Base-by-base conservation (phyloP, 2,888 invertebrate genomes). In the Sarcophaga variegata region DNA sequence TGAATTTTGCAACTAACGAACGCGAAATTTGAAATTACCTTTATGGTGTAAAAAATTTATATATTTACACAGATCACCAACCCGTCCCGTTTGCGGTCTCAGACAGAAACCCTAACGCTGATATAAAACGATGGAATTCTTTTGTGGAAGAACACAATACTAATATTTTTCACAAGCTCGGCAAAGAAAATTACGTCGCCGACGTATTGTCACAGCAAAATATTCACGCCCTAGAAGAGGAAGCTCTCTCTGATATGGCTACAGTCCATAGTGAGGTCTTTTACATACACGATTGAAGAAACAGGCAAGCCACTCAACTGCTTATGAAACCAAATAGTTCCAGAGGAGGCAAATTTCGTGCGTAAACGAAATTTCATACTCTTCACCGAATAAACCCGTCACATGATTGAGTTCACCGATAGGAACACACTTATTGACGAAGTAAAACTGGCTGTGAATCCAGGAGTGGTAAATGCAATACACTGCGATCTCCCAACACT, bases 21-120 rank as follows among this genome's bases (percentile, higher is more conserved):
- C 49, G 92, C 49, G 92, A 93, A 47, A 91, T 93, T n/a, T 81
- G 91, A 59, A 91, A 91, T 4, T 93, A 92, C 63, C 64, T 93
- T 5, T 93, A 92, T 66, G 92, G 92, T 2, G 89, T 89, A 49
- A 90, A 49, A 54, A 80, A 87, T 62, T 22, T 88, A 12, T 87
- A 87, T 47, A 89, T 89, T 66, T 88, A 27, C 60, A 89, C 85
- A 2, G 85, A 88, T 74, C 87, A 89, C 64, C 87, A 89, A 54
- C 83, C 87, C 3, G 67, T 88, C 5, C 88, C 86, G 17, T 89
- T 88, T 69, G 77, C 87, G 6, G 79, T 89, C n/a, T 85, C 20
- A 20, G 20, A 20, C 20, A 20, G 20, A 20, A 20, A 20, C 88
- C 88, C 83, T 2, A 81, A 81, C 66, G 76, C 76, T 14, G 80